Evolutionary conservation across 2,888 invertebrate species (phyloP).

Genomic region (Heteromyza rotundicornis): DNA sequence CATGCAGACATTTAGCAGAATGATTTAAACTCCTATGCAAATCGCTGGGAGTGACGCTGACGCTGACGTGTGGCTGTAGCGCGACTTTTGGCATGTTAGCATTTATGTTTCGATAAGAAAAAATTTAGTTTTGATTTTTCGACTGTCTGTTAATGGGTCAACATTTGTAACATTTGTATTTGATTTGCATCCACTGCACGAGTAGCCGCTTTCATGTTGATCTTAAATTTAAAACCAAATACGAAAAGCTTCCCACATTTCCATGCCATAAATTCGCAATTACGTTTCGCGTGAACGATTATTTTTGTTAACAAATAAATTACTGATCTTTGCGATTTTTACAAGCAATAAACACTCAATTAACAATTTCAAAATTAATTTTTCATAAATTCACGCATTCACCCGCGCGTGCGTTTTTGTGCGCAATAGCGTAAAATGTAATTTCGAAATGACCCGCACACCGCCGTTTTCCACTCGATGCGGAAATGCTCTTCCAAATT

Average conservation of each 20-base stretch:
- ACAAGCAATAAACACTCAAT: conserved; percentile 59
- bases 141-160: conserved; percentile 8
- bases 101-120: conserved; percentile 7
- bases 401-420: conserved; percentile 18
- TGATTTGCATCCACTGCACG: neutral
- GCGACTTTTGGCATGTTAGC: conserved; percentile 10
- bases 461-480: conserved; percentile 22
- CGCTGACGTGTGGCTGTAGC: neutral
- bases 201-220: neutral
- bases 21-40: conserved; percentile 58
- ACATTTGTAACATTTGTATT: neutral
- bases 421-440: conserved; percentile 28
- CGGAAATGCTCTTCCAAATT: conserved; percentile 35
- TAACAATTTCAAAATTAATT: conserved; percentile 58
- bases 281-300: conserved; percentile 22
- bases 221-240: neutral
- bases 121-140: conserved; percentile 9
- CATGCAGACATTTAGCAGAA: conserved; percentile 38
- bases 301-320: conserved; percentile 21
- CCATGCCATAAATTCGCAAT: conserved; percentile 16
- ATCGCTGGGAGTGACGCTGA: conserved; percentile 31
- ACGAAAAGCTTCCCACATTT: conserved; percentile 8
- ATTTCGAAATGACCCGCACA: conserved; percentile 34
- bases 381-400: conserved; percentile 53
- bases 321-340: conserved; percentile 32